Conservation (phyloP, 2,797 vertebrate genomes). For the Ficedula albicollis region DNA sequence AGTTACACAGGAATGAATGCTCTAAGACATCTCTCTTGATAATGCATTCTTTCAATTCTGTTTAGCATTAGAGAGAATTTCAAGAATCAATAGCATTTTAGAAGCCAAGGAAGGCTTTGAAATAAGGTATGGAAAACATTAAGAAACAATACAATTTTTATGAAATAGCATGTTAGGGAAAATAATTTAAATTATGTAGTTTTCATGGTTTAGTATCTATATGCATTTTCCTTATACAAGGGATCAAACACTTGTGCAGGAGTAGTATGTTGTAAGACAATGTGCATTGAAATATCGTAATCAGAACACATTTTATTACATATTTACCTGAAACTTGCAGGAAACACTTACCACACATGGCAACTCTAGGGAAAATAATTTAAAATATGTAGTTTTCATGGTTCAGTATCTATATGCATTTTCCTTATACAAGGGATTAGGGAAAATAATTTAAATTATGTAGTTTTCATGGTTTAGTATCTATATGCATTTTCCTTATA, state of each 20-base stretch:
- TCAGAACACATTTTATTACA: not conserved
- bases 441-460: no score
- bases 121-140: not conserved
- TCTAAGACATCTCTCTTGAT: not conserved
- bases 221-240: not conserved
- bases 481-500: not conserved
- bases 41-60: not conserved
- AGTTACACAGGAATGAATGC: not conserved
- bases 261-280: not conserved
- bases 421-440: no score
- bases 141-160: not conserved
- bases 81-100: not conserved
- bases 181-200: not conserved
- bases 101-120: not conserved
- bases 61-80: not conserved
- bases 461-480: not conserved
- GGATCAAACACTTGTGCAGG: not conserved
- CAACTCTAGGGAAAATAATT: no score
- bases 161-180: not conserved
- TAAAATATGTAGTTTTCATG: no score
- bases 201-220: not conserved
- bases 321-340: not conserved
- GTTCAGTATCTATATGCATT: no score
- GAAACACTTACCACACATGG: conserved; percentile 89
- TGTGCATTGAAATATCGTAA: not conserved